Percentiles rank a stretch among this genome's conserved stretches.
phyloP scores from a whole-genome alignment of 2,797 vertebrate genomes.

The Onychomys arenicola region DNA sequence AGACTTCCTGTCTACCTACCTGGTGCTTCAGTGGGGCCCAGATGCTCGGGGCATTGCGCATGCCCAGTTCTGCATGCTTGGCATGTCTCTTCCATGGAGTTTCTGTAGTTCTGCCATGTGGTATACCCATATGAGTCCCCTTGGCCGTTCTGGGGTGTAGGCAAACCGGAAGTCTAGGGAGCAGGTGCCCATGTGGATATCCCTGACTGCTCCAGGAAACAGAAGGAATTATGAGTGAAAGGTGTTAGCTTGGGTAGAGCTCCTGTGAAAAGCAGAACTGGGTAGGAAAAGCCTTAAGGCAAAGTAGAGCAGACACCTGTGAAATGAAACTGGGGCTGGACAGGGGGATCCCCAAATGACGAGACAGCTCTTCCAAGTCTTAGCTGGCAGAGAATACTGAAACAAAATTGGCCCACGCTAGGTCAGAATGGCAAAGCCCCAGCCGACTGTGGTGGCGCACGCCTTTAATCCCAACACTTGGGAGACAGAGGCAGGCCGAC shows the following conservation, averaged over 20 bases:
- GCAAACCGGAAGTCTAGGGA: neutral
- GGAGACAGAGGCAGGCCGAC: neutral
- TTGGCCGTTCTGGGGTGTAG: neutral
- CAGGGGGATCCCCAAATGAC: neutral
- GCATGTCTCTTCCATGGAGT: neutral
- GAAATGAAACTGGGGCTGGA: neutral
- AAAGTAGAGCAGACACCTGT: neutral
- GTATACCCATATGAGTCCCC: accelerated
- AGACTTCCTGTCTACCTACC: neutral
- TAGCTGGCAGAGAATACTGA: neutral
- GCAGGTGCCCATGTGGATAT: neutral
- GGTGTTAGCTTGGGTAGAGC: neutral
- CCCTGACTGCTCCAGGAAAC: neutral
- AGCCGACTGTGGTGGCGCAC: accelerated
- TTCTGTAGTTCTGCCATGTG: neutral
- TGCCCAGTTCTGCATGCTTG: neutral
- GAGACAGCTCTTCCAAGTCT: neutral
- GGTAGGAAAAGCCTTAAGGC: neutral
- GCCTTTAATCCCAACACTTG: neutral
- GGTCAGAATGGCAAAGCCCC: neutral
- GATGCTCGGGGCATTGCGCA: neutral
- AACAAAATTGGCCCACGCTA: neutral
- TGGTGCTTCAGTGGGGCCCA: neutral
- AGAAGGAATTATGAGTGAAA: neutral
- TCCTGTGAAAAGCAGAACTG: neutral